phyloP scores from a whole-genome alignment of 2,113 vertebrate genomes.

The Clarias magur region DNA sequence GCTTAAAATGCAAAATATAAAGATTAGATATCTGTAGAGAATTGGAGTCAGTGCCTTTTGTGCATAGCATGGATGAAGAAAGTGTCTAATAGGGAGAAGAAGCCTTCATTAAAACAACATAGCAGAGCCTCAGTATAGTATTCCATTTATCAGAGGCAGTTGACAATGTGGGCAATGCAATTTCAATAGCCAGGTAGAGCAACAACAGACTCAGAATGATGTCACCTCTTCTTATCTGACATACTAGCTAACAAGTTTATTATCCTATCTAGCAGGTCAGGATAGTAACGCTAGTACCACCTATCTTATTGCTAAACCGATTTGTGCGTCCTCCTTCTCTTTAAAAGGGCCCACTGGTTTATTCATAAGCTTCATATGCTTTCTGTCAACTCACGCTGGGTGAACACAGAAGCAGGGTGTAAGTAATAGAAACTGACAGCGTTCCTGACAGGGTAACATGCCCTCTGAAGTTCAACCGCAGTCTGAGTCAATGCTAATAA shows the following conservation, averaged over 20 bases:
- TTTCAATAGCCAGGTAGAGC: slow-evolving; percentile 52
- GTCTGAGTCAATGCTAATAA: slow-evolving; percentile 42
- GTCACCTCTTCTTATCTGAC: slow-evolving; percentile 18
- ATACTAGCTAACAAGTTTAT: slow-evolving; percentile 15
- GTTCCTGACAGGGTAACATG: slow-evolving; percentile 61
- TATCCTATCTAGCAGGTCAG: slow-evolving; percentile 5
- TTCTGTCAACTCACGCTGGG: slow-evolving; percentile 76
- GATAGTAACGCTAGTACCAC: slow-evolving; percentile 12
- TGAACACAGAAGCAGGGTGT: slow-evolving; percentile 69
- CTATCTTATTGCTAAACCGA: slow-evolving; percentile 49
- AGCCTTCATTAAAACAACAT: slow-evolving; percentile 45
- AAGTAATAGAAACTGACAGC: slow-evolving; percentile 74
- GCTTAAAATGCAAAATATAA: neutral
- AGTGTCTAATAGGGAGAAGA: slow-evolving; percentile 60
- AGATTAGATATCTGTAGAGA: neutral
- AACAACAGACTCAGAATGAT: slow-evolving; percentile 15
- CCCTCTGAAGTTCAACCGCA: slow-evolving; percentile 43
- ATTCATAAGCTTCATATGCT: slow-evolving; percentile 77
- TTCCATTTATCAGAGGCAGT: slow-evolving; percentile 60
- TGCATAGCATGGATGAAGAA: neutral
- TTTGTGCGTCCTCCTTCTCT: slow-evolving; percentile 61
- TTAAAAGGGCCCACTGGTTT: slow-evolving; percentile 73
- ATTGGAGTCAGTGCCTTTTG: neutral
- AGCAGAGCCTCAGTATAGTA: slow-evolving; percentile 58
- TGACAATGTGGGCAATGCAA: slow-evolving; percentile 58